Evolutionary conservation across 2,797 vertebrate species (phyloP).

Genomic region (Ateles fusciceps): DNA sequence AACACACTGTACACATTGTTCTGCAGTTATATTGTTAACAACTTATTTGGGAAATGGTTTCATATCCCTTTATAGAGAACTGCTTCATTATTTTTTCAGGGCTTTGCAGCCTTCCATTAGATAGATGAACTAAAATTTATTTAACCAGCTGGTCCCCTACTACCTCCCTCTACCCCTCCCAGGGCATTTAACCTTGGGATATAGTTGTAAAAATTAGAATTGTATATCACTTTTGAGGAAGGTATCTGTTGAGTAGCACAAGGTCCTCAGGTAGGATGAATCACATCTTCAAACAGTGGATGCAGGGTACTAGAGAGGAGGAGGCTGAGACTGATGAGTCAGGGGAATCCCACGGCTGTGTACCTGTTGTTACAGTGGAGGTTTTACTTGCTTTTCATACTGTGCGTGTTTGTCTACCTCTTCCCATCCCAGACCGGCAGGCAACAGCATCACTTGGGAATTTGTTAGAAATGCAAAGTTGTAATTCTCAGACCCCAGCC

Average conservation of each 20-base stretch:
- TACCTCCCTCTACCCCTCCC: not conserved
- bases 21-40: not conserved
- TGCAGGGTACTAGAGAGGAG: not conserved
- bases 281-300: not conserved
- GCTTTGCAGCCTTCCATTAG: not conserved
- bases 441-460: not conserved
- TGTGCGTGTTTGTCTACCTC: not conserved
- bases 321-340: not conserved
- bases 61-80: not conserved
- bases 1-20: not conserved
- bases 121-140: not conserved
- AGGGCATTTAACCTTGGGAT: not conserved
- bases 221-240: not conserved
- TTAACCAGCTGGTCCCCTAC: not conserved
- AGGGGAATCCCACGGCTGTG: rapidly evolving
- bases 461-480: not conserved
- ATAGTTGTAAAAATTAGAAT: not conserved
- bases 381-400: not conserved
- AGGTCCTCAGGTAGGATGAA: not conserved
- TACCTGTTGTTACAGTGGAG: not conserved
- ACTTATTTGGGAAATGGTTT: not conserved
- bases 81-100: not conserved
- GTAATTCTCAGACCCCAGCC: not conserved
- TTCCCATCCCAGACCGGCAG: not conserved
- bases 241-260: not conserved